phyloP scores from a whole-genome alignment of 2,888 invertebrate species.

The Coecobrya sp. region DNA sequence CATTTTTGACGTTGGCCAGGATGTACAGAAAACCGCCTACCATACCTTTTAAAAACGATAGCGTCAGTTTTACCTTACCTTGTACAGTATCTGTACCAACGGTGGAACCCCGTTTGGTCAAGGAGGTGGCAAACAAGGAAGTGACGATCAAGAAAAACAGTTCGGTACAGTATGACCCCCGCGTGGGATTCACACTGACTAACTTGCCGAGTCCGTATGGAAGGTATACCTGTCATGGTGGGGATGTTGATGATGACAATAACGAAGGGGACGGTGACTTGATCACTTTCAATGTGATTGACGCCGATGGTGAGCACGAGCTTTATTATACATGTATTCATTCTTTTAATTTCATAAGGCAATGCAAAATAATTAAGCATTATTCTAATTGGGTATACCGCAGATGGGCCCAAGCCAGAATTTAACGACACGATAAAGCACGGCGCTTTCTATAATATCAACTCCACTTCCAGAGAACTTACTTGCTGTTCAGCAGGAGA shows the following conservation, averaged over 20 bases:
- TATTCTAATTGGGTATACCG: background rate
- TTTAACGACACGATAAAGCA: constrained; percentile 68
- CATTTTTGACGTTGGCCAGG: constrained; percentile 70
- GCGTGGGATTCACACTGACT: constrained; percentile 73
- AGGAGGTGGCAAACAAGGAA: constrained; percentile 12
- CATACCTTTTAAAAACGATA: constrained; percentile 48
- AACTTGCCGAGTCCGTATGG: constrained; percentile 74
- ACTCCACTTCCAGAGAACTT: constrained; percentile 67
- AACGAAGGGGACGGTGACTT: constrained; percentile 70
- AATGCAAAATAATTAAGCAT: too few species aligned
- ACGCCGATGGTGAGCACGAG: constrained; percentile 55
- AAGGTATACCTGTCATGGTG: constrained; percentile 79
- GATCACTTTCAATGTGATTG: constrained; percentile 60
- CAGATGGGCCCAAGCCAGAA: constrained; percentile 71
- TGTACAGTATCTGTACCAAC: constrained; percentile 76
- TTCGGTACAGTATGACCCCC: constrained; percentile 68
- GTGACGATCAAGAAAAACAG: constrained; percentile 18
- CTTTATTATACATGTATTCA: background rate
- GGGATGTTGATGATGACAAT: constrained; percentile 69
- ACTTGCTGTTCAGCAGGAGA: constrained; percentile 77
- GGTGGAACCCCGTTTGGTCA: constrained; percentile 61
- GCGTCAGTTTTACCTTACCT: constrained; percentile 61
- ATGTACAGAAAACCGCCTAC: constrained; percentile 14
- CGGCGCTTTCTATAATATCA: constrained; percentile 69
- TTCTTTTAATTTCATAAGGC: too few species aligned